Evolutionary conservation across 2,888 invertebrate species (phyloP).

Genomic region (Arge pagana): DNA sequence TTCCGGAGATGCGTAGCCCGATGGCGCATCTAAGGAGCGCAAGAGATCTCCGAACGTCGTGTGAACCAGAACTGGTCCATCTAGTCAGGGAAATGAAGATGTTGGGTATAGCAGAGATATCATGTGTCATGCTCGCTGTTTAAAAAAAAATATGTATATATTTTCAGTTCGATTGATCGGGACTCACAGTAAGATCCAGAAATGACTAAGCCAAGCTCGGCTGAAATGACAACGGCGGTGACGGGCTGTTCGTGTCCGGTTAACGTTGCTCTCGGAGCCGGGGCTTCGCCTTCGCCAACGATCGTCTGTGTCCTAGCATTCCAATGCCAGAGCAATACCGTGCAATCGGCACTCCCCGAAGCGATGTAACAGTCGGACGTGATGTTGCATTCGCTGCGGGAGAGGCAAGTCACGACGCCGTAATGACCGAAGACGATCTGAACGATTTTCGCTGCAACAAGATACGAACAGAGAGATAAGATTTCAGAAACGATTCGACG

Average conservation of each 20-base stretch:
- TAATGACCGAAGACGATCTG: slow-evolving; percentile 99
- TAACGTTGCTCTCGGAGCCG: slow-evolving; percentile 94
- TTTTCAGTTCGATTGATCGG: too few species aligned
- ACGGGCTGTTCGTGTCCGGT: slow-evolving; percentile 98
- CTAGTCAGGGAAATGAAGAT: slow-evolving; percentile 56
- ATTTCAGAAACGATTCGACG: too few species aligned
- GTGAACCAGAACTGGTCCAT: slow-evolving; percentile 95
- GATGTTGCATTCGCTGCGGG: slow-evolving; percentile 97
- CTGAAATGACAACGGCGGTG: slow-evolving; percentile 93
- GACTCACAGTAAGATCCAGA: slow-evolving; percentile 80
- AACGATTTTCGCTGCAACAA: slow-evolving; percentile 84
- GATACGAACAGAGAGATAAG: background rate
- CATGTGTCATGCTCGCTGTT: too few species aligned
- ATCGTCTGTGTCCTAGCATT: slow-evolving; percentile 95
- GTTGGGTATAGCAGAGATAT: background rate
- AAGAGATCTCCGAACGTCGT: slow-evolving; percentile 97
- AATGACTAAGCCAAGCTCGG: slow-evolving; percentile 96
- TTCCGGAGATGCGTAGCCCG: slow-evolving; percentile 76
- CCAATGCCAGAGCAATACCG: slow-evolving; percentile 99
- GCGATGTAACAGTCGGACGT: slow-evolving; percentile 99
- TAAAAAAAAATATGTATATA: too few species aligned
- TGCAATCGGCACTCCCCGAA: slow-evolving; percentile 97
- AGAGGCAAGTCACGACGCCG: slow-evolving; percentile 97
- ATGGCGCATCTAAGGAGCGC: slow-evolving; percentile 84
- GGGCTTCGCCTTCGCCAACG: slow-evolving; percentile 94